Evolutionary conservation across 2,113 vertebrate genomes (phyloP).

Genomic region (Semicossyphus pulcher): DNA sequence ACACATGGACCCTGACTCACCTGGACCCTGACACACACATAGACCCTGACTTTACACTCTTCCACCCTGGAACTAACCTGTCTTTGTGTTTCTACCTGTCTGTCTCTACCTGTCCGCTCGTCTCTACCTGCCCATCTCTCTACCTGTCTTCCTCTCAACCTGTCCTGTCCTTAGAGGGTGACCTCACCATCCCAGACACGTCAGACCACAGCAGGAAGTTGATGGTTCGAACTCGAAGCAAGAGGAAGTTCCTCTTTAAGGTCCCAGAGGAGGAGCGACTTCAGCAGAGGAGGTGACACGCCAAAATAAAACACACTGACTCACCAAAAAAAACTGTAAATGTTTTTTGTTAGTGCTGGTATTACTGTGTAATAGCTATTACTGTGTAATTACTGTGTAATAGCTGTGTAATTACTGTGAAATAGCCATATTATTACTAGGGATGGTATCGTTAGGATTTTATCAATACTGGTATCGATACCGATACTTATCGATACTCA

Average conservation of each 20-base stretch:
- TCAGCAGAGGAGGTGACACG: constrained; percentile 89
- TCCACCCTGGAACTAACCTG: background rate
- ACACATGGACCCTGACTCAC: background rate
- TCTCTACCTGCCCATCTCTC: background rate
- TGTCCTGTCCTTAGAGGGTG: constrained; percentile 78
- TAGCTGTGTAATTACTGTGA: background rate
- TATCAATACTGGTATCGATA: too few species aligned
- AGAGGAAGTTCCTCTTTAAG: constrained; percentile 96
- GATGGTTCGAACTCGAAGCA: constrained; percentile 97
- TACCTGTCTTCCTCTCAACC: background rate
- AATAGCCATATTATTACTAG: background rate
- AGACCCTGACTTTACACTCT: too few species aligned
- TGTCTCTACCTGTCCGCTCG: background rate
- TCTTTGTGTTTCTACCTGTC: background rate
- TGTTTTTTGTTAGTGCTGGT: too few species aligned
- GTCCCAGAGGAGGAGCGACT: constrained; percentile 94
- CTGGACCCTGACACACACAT: background rate
- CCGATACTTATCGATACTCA: too few species aligned
- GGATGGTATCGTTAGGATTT: too few species aligned
- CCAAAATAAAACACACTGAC: background rate
- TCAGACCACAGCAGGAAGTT: constrained; percentile 94
- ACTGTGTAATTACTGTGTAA: background rate
- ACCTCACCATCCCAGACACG: constrained; percentile 92
- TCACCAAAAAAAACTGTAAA: background rate
- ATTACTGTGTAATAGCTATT: background rate